Evolutionary conservation across 2,113 vertebrate species (phyloP), one percentile per base, ranked within the genome.

Genomic region (Genyomyrus donnyi): DNA sequence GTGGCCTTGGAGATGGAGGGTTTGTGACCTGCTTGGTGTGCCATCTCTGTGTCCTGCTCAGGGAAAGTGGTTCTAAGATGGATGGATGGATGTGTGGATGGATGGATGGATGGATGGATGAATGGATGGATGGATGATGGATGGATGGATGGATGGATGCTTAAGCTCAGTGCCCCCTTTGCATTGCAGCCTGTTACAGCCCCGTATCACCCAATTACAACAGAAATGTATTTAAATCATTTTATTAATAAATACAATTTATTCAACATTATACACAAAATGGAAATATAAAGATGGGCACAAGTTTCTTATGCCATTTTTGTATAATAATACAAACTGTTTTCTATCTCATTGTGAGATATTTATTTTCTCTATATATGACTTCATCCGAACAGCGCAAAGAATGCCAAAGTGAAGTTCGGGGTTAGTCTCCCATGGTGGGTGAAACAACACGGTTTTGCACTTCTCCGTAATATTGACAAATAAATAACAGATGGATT

Each of bases 181-280:
- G 74, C 2, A 42, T 31, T 80, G 39, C 35, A 42, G 13, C 13
- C 35, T 4, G 6, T 77, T 39, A 31, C n/a, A 70, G n/a, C 74
- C 31, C 5, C 13, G 6, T 19, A 19, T 21, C 31, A 80, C 13
- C 0, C 4, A 80, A 53, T 35, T 31, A 19, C 85, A 53, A 35
- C 85, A 87, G 50, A 53, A 87, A 87, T 52, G 9, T 87, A 31
- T 21, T 87, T 53, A 53, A 52, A 87, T 24, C 13, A 13, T 56
- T 87, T 87, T 87, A 87, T 53, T 87, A 87, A 87, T 87, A 87
- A 87, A 87, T 87, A 87, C 27, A 87, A 39, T 87, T 87, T 49
- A 85, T 85, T 48, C 27, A 15, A 87, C 85, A 87, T 19, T n/a
- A 9, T 24, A 46, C 17, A 85, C 21, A 46, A n/a, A 48, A 85